Conservation (phyloP, 2,797 vertebrate species). For the Hippopotamyrus pictus region DNA sequence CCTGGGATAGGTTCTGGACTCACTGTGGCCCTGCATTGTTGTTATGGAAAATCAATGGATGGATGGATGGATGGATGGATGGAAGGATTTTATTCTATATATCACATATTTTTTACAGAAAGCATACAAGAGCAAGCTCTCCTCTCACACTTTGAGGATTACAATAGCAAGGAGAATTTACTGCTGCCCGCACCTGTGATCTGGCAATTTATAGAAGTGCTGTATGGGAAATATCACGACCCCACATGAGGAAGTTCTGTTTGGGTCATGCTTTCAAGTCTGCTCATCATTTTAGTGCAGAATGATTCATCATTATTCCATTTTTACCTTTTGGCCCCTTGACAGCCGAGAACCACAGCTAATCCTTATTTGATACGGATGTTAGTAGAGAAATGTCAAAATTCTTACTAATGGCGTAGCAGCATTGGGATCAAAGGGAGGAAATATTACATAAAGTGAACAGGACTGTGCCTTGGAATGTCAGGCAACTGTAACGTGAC, state of each 20-base stretch:
- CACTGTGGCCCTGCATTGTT: background rate
- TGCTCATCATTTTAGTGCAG: background rate
- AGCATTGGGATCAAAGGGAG: background rate
- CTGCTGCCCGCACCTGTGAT: constrained; percentile 4
- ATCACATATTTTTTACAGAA: background rate
- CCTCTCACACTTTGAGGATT: background rate
- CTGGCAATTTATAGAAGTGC: background rate
- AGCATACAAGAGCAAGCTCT: background rate
- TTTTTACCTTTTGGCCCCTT: background rate
- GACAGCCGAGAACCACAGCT: constrained; percentile 4
- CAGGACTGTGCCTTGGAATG: background rate
- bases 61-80: background rate
- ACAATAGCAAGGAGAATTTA: background rate
- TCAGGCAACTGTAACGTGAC: background rate
- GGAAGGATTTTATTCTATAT: constrained; percentile 2
- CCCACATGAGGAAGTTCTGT: background rate
- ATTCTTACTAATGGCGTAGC: background rate
- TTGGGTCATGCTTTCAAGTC: background rate
- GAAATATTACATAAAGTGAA: background rate
- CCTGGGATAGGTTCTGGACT: background rate
- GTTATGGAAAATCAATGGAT: background rate
- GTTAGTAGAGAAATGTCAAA: background rate
- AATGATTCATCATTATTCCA: constrained; percentile 13
- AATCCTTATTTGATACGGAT: constrained; percentile 9
- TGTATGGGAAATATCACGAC: background rate